Base-by-base conservation (phyloP, 2,113 vertebrate genomes). In the Mastomys coucha region DNA sequence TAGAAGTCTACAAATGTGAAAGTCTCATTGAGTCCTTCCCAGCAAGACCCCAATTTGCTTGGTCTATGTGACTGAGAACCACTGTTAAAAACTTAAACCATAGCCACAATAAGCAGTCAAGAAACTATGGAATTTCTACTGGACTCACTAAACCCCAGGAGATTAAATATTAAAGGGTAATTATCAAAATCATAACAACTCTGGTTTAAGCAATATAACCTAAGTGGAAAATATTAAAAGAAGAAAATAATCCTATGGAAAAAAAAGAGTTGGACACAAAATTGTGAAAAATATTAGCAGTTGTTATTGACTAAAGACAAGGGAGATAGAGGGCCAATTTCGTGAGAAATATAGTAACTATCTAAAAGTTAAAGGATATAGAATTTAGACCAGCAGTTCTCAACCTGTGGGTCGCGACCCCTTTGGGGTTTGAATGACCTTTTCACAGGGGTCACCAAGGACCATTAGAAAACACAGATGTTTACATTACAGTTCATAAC, bases 291-390 rank as follows among this genome's bases (percentile, higher is more conserved):
- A 95, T 95, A 76, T 49, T 5, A 95, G 53, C 60, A 91, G 70
- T 91, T 77, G 87, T 7, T 93, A 73, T 49, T 90, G n/a, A 53
- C 69, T 33, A 60, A 77, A 28, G 24, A 58, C 53, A 60, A 72
- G 33, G 36, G 45, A 28, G 36, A 26, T 10, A 24, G 33, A 5
- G 28, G 16, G 14, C 14, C 4, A 31, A 36, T 39, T 90, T 91
- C 80, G 70, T 53, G 45, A 31, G 96, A 75, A 69, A 93, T n/a
- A 75, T 36, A 72, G 80, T 72, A 88, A 92, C 65, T 56, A 24
- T 81, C 26, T 93, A 36, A 77, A 97, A 96, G 65, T 42, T 89
- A 90, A 89, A 80, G 73, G 7, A 88, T 81, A n/a, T 28, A 88
- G 88, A 92, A 93, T 91, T 51, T 88, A 63, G 36, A 96, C 92